A percentile compares a stretch with the other conserved stretches of the same genome.
Conservation (phyloP, 35 echinoderm and acorn worm species). For the Acanthaster planci region DNA sequence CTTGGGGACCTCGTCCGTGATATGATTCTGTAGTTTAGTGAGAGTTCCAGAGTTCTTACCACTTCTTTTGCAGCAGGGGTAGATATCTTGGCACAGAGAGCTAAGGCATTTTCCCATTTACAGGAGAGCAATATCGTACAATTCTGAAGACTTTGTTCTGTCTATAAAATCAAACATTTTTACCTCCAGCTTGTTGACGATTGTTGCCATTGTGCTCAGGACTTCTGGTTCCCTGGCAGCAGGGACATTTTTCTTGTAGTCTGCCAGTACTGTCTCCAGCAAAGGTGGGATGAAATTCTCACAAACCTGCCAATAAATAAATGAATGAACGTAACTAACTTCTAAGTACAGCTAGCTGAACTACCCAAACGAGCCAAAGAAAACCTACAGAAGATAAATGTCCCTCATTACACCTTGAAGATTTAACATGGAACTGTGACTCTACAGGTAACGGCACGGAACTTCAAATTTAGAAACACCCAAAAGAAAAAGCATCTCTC, state of each 20-base stretch:
- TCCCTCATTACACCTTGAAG: too few species aligned
- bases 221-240: slow-evolving; percentile 93
- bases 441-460: too few species aligned
- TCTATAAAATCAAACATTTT: not conserved
- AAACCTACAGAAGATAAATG: too few species aligned
- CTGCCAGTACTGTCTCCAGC: slow-evolving; percentile 78
- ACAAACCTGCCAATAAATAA: slow-evolving; percentile 64
- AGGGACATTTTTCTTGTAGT: slow-evolving; percentile 86
- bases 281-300: slow-evolving; percentile 96
- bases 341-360: not conserved
- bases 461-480: too few species aligned
- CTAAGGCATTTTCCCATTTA: too few species aligned
- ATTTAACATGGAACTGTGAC: too few species aligned
- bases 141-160: too few species aligned
- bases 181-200: slow-evolving; percentile 96
- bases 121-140: too few species aligned
- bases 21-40: slow-evolving; percentile 57
- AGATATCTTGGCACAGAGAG: too few species aligned
- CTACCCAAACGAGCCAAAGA: too few species aligned
- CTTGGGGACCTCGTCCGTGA: slow-evolving; percentile 81
- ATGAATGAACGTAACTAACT: not conserved
- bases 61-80: too few species aligned
- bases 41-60: not conserved
- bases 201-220: slow-evolving; percentile 96
- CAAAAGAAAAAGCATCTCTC: too few species aligned